Conservation (phyloP, 2,888 invertebrate species). For the Phengaris alcon region DNA sequence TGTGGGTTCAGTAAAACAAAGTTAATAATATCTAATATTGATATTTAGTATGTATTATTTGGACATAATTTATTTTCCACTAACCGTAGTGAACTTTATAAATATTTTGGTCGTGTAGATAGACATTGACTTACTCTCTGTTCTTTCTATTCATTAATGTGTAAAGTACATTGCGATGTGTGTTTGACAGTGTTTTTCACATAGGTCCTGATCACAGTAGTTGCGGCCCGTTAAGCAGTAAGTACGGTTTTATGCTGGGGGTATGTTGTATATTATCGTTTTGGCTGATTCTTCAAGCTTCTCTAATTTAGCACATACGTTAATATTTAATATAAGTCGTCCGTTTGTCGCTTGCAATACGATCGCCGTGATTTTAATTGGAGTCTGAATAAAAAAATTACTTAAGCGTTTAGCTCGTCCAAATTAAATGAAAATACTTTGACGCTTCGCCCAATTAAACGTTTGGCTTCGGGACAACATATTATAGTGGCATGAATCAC, state of each 20-base stretch:
- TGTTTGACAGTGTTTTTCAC: constrained; percentile 77
- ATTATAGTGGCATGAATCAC: constrained; percentile 53
- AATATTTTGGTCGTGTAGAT: constrained; percentile 56
- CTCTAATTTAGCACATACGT: constrained; percentile 51
- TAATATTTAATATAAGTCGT: constrained; percentile 41
- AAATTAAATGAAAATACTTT: constrained; percentile 49
- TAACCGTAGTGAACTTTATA: constrained; percentile 59
- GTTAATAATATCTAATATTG: constrained; percentile 47
- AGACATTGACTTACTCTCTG: constrained; percentile 30
- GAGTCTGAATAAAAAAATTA: constrained; percentile 41
- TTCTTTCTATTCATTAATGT: constrained; percentile 32
- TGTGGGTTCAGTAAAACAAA: constrained; percentile 54
- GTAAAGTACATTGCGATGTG: constrained; percentile 67
- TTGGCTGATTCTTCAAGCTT: constrained; percentile 70
- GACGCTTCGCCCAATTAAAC: constrained; percentile 56
- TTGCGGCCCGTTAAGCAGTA: constrained; percentile 78
- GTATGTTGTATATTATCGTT: constrained; percentile 65
- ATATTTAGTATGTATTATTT: constrained; percentile 61
- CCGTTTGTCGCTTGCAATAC: constrained; percentile 58
- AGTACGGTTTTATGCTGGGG: constrained; percentile 71
- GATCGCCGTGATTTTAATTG: constrained; percentile 45
- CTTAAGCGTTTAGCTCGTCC: constrained; percentile 42
- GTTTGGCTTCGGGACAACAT: constrained; percentile 56
- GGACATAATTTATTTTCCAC: constrained; percentile 41
- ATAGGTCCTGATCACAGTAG: constrained; percentile 79